Percentiles rank a stretch among this genome's conserved stretches.
phyloP scores from a whole-genome alignment of 2,797 vertebrate species.

The Urophycis tenuis region DNA sequence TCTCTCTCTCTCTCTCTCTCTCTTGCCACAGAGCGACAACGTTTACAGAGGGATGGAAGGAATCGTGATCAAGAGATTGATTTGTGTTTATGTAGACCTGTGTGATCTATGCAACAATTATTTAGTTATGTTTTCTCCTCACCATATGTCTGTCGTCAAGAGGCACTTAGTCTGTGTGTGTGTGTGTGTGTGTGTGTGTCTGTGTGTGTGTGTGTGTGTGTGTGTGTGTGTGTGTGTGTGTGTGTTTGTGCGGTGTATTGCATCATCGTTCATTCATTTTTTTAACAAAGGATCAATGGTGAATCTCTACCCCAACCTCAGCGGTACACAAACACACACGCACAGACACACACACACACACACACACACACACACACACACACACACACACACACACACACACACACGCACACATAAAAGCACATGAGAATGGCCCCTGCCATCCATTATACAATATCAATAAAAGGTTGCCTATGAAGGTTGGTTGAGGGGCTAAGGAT shows the following conservation, averaged over 20 bases:
- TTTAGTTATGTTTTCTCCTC: too few relatives aligned
- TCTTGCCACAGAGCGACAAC: background rate
- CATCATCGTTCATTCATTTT: too few relatives aligned
- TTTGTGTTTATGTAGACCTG: too few relatives aligned
- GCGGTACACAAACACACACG: background rate
- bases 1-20: background rate
- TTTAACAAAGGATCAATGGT: too few relatives aligned
- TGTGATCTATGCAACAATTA: background rate
- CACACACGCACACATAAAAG: background rate
- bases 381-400: background rate
- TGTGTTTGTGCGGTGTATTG: background rate
- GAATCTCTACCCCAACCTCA: too few relatives aligned
- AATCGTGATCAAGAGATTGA: too few relatives aligned
- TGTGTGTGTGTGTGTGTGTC: background rate
- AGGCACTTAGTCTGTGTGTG: background rate
- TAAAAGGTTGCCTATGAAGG: too few relatives aligned
- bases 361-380: conserved; percentile 6
- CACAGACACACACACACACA: background rate
- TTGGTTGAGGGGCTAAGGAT: too few relatives aligned
- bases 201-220: background rate
- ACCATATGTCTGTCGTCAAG: background rate
- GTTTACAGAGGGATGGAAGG: too few relatives aligned
- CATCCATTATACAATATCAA: too few relatives aligned
- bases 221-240: background rate
- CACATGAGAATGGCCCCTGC: background rate